Evolutionary conservation across 1,140 invertebrate genomes (phyloP), one percentile per base, ranked within the genome.

Genomic region (Drosophila jambulina): DNA sequence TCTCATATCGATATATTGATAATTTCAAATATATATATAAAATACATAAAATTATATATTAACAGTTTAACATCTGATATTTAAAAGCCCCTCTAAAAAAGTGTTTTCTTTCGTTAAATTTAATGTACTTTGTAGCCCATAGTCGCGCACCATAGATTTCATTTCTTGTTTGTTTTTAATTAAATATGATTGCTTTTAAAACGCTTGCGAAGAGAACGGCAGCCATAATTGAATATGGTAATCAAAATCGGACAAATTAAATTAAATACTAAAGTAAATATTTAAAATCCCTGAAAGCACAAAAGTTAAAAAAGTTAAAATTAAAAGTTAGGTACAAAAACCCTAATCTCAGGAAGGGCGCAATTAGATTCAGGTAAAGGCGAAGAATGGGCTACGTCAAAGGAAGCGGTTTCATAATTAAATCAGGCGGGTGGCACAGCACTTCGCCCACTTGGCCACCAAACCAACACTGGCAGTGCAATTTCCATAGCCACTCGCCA

Each of bases 401-500:
- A 29, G 54, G 61, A 60, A 29, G 17, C 36, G 43, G 32, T 7
- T 21, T 38, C 9, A 15, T 68, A 51, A 69, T 43, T 34, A 32
- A 51, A 42, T 69, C 21, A 53, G 38, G 38, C 38, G 13, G 32
- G 15, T 43, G 13, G 56, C 17, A 12, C 17, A n/a, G 29, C 38
- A 32, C 21, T n/a, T 19, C 17, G 19, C 4, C 36, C 61, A 32
- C 61, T 32, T 38, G 9, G 6, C 23, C 59, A 13, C 36, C 60
- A 38, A 17, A 29, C 58, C 42, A 21, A 13, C 42, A 29, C 25
- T 64, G 25, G 10, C 45, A 48, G 3, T 70, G 29, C 49, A 46
- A 34, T 48, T 70, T 25, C 34, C 65, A 70, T 6, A 40, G 51
- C 65, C 68, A 70, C 49, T 48, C 48, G 49, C 25, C 43, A 34